Evolutionary conservation across 1,140 invertebrate species (phyloP), one percentile per base, ranked within the genome.

Genomic region (Aphelenchoides besseyi): DNA sequence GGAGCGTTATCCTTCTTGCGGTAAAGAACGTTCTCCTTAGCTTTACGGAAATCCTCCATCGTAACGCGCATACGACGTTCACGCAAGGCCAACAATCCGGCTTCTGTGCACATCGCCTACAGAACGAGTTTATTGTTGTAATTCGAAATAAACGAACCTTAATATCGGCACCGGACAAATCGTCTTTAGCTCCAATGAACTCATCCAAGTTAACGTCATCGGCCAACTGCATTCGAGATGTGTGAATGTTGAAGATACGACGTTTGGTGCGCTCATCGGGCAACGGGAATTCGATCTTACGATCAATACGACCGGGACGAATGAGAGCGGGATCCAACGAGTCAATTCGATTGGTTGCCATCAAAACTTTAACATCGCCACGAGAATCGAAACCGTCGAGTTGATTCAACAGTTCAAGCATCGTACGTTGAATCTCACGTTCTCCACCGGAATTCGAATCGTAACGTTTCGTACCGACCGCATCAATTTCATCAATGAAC

Each of bases 401-500:
- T 87, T 99, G 97, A 88, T 99, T 99, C 0, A 99, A 88, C 23
- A 99, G 87, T 86, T 99, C 97, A 86, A 99, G 91, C 97, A 99
- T 99, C 72, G 97, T 99, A 85, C 97, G 89, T 85, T 99, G 97
- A 87, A 99, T 99, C 89, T 99, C 97, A 73, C 97, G 89, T 86
- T 99, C 97, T 74, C 97, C 97, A 53, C 97, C 97, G 76, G 95
- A 98, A 86, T 99, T 99, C 0, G 95, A 98, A 82, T 99, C 97
- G 85, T 99, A 99, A 57, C 88, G 87, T 88, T 99, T 99, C 26
- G 97, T 99, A 62, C 97, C 97, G 36, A 99, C 93, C 71, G 97
- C 97, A 89, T 99, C 97, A 81, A 99, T 99, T 90, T 99, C 97
- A 89, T 99, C 97, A 84, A 99, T 98, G 85, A 99, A 99, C 0